Conservation (phyloP, 2,113 vertebrate species). For the Condylura cristata region DNA sequence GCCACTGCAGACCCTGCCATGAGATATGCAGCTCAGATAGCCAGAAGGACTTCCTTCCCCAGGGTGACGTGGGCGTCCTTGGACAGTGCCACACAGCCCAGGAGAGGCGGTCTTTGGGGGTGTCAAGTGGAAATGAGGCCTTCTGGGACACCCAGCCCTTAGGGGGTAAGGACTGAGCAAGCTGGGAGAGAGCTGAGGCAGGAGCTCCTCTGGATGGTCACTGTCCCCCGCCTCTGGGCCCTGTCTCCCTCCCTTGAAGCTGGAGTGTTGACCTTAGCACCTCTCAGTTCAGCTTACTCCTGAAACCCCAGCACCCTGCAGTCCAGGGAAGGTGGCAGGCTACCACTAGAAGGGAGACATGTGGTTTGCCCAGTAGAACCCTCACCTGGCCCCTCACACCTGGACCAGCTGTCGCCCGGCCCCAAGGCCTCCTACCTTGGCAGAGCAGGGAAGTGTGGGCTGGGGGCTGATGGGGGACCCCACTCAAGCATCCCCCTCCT, state of each 20-base stretch:
- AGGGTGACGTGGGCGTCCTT: not conserved
- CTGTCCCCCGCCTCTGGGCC: not conserved
- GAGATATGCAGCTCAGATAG: not conserved
- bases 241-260: constrained; percentile 46
- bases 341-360: not conserved
- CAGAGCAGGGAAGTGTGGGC: not conserved
- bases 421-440: not conserved
- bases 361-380: not conserved
- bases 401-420: not conserved
- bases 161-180: not conserved
- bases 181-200: not conserved
- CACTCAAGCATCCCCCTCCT: not conserved
- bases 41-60: constrained; percentile 33
- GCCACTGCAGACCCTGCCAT: not conserved
- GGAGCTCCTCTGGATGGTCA: not conserved
- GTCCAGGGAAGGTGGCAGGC: not conserved
- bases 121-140: not conserved
- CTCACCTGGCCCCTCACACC: not conserved
- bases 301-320: not conserved
- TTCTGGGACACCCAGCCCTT: not conserved
- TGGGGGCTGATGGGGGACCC: too few species aligned
- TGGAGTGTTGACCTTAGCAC: constrained; percentile 32
- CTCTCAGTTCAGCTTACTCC: constrained; percentile 34
- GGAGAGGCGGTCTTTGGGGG: not conserved
- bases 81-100: not conserved